Conservation (phyloP, 2,113 vertebrate genomes). For the Fukomys damarensis region DNA sequence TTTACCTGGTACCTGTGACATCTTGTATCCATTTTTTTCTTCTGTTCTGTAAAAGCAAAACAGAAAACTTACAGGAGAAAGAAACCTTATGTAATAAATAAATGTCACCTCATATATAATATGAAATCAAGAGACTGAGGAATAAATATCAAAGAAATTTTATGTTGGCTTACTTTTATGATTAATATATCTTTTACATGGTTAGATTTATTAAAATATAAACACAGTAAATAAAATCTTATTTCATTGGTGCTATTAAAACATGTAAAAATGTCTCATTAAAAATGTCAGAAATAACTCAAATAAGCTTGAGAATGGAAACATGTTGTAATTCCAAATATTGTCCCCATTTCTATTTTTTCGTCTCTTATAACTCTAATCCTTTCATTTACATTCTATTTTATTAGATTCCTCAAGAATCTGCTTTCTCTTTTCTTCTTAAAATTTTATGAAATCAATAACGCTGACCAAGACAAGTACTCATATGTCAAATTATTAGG, state of each 20-base stretch:
- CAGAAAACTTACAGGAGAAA: not conserved
- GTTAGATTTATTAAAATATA: not conserved
- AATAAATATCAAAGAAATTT: not conserved
- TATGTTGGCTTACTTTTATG: not conserved
- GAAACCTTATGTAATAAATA: not conserved
- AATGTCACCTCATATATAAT: not conserved
- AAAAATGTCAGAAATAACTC: not conserved
- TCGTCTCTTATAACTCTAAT: not conserved
- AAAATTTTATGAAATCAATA: not conserved
- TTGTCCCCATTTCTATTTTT: not conserved
- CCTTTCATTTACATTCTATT: not conserved
- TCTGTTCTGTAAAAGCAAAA: not conserved
- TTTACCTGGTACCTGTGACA: not conserved
- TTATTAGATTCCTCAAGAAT: not conserved
- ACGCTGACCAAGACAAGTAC: not conserved
- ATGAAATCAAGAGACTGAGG: not conserved
- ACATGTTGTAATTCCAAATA: not conserved
- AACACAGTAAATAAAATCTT: not conserved
- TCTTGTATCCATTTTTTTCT: not conserved
- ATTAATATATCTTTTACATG: not conserved
- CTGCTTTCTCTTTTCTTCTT: not conserved
- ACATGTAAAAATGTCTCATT: not conserved
- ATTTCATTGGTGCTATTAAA: not conserved
- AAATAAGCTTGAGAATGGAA: not conserved
- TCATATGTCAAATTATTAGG: not conserved